Base-by-base conservation (phyloP, 2,888 invertebrate species). In the Nasonia oneida region DNA sequence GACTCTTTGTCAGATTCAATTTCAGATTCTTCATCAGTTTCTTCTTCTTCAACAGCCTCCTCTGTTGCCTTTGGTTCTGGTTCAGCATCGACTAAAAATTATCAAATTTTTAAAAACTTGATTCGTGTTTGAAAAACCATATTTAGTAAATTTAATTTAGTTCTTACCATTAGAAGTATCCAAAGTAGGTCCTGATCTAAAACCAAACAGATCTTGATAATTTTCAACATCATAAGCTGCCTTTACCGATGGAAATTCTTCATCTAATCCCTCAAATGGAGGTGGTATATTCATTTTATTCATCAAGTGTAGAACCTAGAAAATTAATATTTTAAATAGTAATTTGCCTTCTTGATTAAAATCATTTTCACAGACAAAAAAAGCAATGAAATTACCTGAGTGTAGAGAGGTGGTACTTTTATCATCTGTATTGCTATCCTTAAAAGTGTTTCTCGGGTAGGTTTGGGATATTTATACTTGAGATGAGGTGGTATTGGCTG, bases 221-320 rank as follows among this genome's bases (percentile, higher is more conserved):
- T 92, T 91, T 76, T 92, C 90, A 57, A 91, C 83, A 78, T 93
- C 89, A 86, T 93, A 93, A 15, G 89, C 88, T 87, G 93, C 91
- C 86, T 90, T 91, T 4, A 93, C 83, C 79, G 89, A 86, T 12
- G 93, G 93, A 90, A 91, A 93, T 88, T 93, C 91, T 42, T 90
- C 88, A 87, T 94, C 94, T 71, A 94, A 91, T 88, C 94, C 92
- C 29, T 94, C 95, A 94, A 99, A 98, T 0, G 99, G 99, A 71
- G 96, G 95, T 29, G 97, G 96, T 77, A 99, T 93, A 92, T 97
- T 97, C 98, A 99, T 98, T 94, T 97, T 97, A 92, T 99, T 99
- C 98, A 99, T 98, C 81, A 99, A 94, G 94, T 99, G 98, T 75
- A 99, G 91, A 14, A 97, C 96, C 95, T 97, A 18, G 0, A 81